Base-by-base conservation (phyloP, 2,888 invertebrate species). In the Lithophane leautieri region DNA sequence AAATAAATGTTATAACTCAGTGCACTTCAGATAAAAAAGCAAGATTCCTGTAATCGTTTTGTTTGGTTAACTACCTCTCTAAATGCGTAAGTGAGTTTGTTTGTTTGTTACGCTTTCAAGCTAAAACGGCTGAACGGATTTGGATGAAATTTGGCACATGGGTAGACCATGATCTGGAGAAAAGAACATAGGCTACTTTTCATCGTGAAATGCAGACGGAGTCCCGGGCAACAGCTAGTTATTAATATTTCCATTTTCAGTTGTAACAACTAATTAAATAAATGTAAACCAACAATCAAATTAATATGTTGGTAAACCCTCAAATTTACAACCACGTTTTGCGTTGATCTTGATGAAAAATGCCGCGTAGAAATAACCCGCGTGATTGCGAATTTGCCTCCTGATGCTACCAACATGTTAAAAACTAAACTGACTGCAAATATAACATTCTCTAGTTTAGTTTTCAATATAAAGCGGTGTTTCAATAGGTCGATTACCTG, bases 361-460 rank as follows among this genome's bases (percentile, higher is more conserved):
- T 6, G 19, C 11, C 34, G 34, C 16, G 1, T 76, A 12, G 19
- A 42, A 42, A 28, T 28, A 11, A 11, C 16, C 16, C 14, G 7
- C 52, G 69, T 60, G 52, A 22, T 14, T 60, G 7, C n/a, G 14
- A 54, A 25, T 73, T 50, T 73, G 22, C 56, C 19, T 62, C 14
- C n/a, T 44, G 61, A 61, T 72, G 34, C 34, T 34, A 80, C 25
- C 44, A 76, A 68, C 47, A 54, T 42, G 66, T 56, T 56, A 75
- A 67, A 71, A 60, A 74, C 25, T 58, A n/a, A 70, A 74, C 19
- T 11, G 73, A 82, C 77, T 86, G 72, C 76, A 78, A 76, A 80
- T 70, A 70, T 68, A 52, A 81, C 61, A 80, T 82, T 86, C 72
- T 74, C 60, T 82, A 79, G 65, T 65, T 78, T 70, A 76, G 76